Base-by-base conservation (phyloP, 2,113 vertebrate genomes). In the Ochotona princeps region DNA sequence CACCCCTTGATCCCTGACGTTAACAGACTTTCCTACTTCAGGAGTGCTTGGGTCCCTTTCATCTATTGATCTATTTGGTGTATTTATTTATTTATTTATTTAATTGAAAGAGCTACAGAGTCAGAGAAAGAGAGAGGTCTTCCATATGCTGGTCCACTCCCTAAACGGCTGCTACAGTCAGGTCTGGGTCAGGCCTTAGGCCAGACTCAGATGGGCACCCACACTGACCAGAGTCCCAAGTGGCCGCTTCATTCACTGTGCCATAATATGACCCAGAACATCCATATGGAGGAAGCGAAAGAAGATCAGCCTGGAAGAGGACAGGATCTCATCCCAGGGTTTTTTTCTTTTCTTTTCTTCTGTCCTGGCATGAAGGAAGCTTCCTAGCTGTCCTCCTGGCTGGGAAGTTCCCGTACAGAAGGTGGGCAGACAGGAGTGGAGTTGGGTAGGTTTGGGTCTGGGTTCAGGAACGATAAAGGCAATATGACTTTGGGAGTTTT, bases 11-110 rank as follows among this genome's bases (percentile, higher is more conserved):
- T 73, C 26, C 65, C 82, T 92, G 70, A 83, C 79, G 92, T 92
- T 84, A 90, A 94, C 94, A 94, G 74, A 35, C 67, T 83, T 87
- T 47, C 32, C 15, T 95, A 44, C 86, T 54, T 89, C 76, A 60
- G 78, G 75, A 89, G 14, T 9, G 51, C 32, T n/a, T 69, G 70
- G 47, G 20, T 8, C 69, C 66, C 8, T 92, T 57, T 44, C 38
- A 44, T 44, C 38, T 44, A 44, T 44, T 44, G 38, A 44, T 44
- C 38, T 44, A 44, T 44, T 44, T 44, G 38, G 38, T 44, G 38
- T 44, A 44, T 44, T 44, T n/a, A n/a, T n/a, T n/a, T n/a, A n/a
- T n/a, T 44, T 44, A 44, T 44, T 44, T 44, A 44, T 6, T 44
- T 44, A 44, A 44, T 44, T 44, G 38, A 44, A 44, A 44, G 38